Conservation (phyloP, 1,140 invertebrate genomes). For the Drosophila punjabiensis region DNA sequence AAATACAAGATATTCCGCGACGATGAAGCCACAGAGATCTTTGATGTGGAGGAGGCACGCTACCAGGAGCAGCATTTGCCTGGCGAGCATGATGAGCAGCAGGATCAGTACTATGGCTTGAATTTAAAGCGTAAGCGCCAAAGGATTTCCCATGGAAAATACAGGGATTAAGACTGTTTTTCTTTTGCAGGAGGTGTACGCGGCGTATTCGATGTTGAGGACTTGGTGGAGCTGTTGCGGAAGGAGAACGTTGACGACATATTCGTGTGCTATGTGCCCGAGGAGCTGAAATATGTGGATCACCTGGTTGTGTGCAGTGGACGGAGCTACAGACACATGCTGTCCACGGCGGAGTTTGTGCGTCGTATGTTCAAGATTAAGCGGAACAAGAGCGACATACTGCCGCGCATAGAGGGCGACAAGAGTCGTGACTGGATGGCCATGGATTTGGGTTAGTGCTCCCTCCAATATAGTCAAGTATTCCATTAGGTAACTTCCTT, state of each 20-base stretch:
- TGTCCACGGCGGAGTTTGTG: slow-evolving; percentile 91
- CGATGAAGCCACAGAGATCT: slow-evolving; percentile 88
- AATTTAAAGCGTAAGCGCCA: slow-evolving; percentile 86
- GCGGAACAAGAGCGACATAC: slow-evolving; percentile 87
- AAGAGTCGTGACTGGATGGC: slow-evolving; percentile 93
- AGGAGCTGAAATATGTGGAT: slow-evolving; percentile 92
- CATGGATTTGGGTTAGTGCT: slow-evolving; percentile 92
- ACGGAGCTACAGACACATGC: slow-evolving; percentile 90
- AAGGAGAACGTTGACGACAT: slow-evolving; percentile 93
- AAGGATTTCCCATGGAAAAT: neutral
- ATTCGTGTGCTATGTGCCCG: slow-evolving; percentile 92
- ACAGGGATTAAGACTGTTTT: neutral
- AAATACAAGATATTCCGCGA: slow-evolving; percentile 86
- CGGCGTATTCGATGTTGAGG: slow-evolving; percentile 95
- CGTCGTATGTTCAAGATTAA: slow-evolving; percentile 93
- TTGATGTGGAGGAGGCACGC: slow-evolving; percentile 89
- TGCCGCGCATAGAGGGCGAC: slow-evolving; percentile 92
- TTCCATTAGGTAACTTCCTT: slow-evolving; percentile 15
- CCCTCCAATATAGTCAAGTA: neutral
- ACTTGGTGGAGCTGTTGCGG: slow-evolving; percentile 91
- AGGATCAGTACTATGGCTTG: slow-evolving; percentile 85
- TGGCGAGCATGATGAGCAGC: slow-evolving; percentile 49
- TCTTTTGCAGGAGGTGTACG: slow-evolving; percentile 89
- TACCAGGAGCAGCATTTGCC: slow-evolving; percentile 57
- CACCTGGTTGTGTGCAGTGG: slow-evolving; percentile 93